Evolutionary conservation across 2,113 vertebrate genomes (phyloP).

Genomic region (Pelmatolapia mariae): DNA sequence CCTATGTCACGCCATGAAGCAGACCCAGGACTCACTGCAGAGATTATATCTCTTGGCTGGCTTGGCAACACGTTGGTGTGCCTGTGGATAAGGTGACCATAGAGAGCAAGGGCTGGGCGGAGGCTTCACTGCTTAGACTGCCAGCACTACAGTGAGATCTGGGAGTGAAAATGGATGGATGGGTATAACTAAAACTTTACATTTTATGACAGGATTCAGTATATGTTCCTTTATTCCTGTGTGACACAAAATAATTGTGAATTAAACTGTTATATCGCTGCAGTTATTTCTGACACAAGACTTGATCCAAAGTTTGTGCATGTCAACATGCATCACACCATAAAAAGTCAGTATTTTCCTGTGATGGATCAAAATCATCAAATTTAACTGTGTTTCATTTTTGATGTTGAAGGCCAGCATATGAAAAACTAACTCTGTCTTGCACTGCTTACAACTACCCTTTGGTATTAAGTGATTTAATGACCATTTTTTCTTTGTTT

Average conservation of each 20-base stretch:
- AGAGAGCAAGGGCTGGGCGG: not conserved
- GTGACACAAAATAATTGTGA: not conserved
- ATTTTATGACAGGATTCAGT: not conserved
- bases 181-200: not conserved
- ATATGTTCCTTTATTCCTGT: not conserved
- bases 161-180: not conserved
- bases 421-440: not conserved
- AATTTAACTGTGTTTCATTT: not conserved
- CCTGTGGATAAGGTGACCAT: not conserved
- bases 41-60: not conserved
- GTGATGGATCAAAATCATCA: too few relatives aligned
- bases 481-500: not conserved
- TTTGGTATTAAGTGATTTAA: not conserved
- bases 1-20: not conserved
- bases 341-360: not conserved
- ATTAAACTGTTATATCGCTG: not conserved
- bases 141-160: not conserved
- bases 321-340: not conserved
- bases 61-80: not conserved
- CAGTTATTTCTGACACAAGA: not conserved
- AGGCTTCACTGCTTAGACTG: not conserved
- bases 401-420: not conserved
- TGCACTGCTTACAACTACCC: not conserved
- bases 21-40: not conserved
- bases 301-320: not conserved